phyloP scores from a whole-genome alignment of 1,140 invertebrate genomes.

The Papilio polytes region DNA sequence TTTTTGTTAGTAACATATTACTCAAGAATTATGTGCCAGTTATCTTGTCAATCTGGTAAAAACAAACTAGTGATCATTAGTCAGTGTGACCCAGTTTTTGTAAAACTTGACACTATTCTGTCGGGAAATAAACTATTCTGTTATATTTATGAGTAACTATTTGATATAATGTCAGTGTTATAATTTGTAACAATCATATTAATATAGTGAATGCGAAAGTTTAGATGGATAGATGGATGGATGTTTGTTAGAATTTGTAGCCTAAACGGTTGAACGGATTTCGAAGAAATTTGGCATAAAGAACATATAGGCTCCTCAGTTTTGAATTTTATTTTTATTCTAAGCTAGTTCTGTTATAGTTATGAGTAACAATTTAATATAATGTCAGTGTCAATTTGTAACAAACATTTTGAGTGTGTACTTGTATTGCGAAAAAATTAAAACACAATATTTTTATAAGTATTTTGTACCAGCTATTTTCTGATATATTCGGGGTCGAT shows the following conservation, averaged over 20 bases:
- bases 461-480: no score
- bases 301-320: no score
- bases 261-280: no score
- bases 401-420: neutral
- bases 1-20: neutral
- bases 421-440: neutral
- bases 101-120: slow-evolving; percentile 3
- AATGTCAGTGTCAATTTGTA: neutral
- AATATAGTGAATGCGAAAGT: no score
- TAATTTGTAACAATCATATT: no score
- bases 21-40: neutral
- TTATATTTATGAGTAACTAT: neutral
- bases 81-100: slow-evolving; percentile 3
- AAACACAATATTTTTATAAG: no score
- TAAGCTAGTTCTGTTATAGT: neutral
- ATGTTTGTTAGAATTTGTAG: no score
- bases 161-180: neutral
- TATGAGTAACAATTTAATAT: neutral
- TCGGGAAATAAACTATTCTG: neutral
- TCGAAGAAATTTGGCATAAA: no score
- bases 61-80: neutral
- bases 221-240: no score
- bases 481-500: neutral
- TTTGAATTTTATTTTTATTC: no score
- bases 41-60: slow-evolving; percentile 2